Evolutionary conservation across 2,797 vertebrate genomes (phyloP).

Genomic region (Taenioides sp.): DNA sequence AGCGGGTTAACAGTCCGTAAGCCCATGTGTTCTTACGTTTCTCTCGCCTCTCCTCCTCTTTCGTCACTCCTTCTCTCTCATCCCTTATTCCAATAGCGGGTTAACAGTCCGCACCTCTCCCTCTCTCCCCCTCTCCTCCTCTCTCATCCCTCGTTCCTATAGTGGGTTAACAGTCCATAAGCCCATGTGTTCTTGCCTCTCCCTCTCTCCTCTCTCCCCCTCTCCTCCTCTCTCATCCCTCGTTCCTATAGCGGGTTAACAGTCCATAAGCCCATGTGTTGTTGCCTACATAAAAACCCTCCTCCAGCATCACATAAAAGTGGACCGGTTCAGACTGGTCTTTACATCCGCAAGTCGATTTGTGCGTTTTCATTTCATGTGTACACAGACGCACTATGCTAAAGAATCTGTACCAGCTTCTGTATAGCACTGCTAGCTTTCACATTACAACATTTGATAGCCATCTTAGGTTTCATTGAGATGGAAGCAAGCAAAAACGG

Average conservation of each 20-base stretch:
- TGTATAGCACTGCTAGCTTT: too few relatives aligned
- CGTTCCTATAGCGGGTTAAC: slow-evolving; percentile 48
- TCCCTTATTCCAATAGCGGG: slow-evolving; percentile 37
- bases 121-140: neutral
- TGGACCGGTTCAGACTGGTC: slow-evolving; percentile 6
- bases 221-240: slow-evolving; percentile 15
- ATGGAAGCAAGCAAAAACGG: too few relatives aligned
- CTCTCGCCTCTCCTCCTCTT: neutral
- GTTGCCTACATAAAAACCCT: slow-evolving; percentile 38
- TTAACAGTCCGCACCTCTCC: slow-evolving; percentile 34
- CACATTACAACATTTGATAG: too few relatives aligned
- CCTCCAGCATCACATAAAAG: slow-evolving; percentile 6
- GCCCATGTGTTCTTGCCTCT: slow-evolving; percentile 42
- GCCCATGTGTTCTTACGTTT: slow-evolving; percentile 41
- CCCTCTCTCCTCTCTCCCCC: neutral
- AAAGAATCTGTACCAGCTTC: neutral
- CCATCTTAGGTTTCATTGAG: too few relatives aligned
- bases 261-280: slow-evolving; percentile 42
- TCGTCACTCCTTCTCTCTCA: slow-evolving; percentile 12
- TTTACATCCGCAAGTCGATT: neutral
- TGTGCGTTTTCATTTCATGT: slow-evolving; percentile 10
- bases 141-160: neutral
- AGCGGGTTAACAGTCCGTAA: neutral
- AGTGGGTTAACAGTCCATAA: neutral
- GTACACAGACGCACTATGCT: neutral